A percentile compares a stretch with the other conserved stretches of the same genome.
Conservation (phyloP, 2,113 vertebrate species). For the Indri indri region DNA sequence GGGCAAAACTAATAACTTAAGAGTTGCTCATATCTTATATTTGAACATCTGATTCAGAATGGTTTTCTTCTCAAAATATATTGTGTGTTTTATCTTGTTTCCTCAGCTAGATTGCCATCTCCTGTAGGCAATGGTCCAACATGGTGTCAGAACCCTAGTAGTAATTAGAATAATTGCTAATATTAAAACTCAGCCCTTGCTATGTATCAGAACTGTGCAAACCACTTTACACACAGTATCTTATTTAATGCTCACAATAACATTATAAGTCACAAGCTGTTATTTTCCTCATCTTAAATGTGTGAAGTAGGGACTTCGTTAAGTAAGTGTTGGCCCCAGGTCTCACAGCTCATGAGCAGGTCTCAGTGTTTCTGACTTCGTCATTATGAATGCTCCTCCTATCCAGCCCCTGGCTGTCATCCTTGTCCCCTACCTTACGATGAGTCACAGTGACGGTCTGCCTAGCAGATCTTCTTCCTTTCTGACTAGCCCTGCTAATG, state of each 20-base stretch:
- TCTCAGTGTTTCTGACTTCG: not conserved
- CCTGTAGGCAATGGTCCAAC: not conserved
- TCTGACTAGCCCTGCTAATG: not conserved
- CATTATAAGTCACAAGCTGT: not conserved
- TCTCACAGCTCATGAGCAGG: not conserved
- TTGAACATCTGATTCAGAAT: not conserved
- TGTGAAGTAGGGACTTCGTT: not conserved
- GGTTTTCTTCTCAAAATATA: slow-evolving; percentile 29
- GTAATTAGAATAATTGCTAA: not conserved
- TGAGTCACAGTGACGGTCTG: not conserved
- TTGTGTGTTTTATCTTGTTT: slow-evolving; percentile 26
- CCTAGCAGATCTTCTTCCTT: not conserved
- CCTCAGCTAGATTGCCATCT: not conserved
- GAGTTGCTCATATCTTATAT: not conserved
- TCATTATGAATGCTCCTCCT: not conserved
- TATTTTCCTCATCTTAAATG: not conserved
- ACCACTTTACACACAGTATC: not conserved
- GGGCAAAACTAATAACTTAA: not conserved
- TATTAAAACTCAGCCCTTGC: not conserved
- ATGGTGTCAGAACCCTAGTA: not conserved
- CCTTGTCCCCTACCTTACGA: not conserved
- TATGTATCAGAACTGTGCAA: not conserved
- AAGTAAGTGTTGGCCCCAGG: not conserved
- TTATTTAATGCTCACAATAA: slow-evolving; percentile 21
- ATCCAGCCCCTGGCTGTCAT: not conserved